phyloP scores from a whole-genome alignment of 2,888 invertebrate species.

The Chymomyza fuscimana region DNA sequence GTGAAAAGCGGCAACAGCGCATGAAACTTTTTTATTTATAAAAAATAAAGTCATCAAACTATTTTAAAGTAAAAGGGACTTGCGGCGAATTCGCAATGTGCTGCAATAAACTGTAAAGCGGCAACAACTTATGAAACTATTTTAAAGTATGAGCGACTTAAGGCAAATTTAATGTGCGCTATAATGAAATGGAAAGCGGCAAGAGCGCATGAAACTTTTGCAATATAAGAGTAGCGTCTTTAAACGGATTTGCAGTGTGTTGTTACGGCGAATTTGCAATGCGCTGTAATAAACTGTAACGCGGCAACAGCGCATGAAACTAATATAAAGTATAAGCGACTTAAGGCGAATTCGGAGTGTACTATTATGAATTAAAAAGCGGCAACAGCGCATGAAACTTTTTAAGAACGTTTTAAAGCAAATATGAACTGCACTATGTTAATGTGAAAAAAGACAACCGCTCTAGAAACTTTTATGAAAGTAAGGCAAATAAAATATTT shows the following conservation, averaged over 20 bases:
- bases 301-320: no score
- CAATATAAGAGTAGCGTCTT: not conserved
- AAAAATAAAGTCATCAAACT: not conserved
- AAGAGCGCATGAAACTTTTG: not conserved
- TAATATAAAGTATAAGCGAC: not conserved
- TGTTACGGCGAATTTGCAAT: no score
- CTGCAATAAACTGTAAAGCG: not conserved
- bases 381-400: not conserved
- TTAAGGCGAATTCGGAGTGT: not conserved
- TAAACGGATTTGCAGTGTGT: not conserved
- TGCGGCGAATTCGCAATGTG: not conserved
- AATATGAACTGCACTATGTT: not conserved
- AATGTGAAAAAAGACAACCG: slow-evolving; percentile 12
- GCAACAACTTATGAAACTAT: no score
- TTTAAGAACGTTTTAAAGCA: no score
- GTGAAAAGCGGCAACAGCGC: slow-evolving; percentile 11
- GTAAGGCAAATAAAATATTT: no score
- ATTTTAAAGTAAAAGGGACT: no score
- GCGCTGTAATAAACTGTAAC: not conserved
- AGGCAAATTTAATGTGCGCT: not conserved
- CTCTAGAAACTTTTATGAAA: no score
- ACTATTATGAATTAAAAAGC: not conserved
- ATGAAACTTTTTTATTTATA: not conserved
- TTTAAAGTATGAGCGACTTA: not conserved
- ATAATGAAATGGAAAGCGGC: slow-evolving; percentile 4